Evolutionary conservation across 2,888 invertebrate species (phyloP), one percentile per base, ranked within the genome.

Genomic region (Sinhomidia bicolor): DNA sequence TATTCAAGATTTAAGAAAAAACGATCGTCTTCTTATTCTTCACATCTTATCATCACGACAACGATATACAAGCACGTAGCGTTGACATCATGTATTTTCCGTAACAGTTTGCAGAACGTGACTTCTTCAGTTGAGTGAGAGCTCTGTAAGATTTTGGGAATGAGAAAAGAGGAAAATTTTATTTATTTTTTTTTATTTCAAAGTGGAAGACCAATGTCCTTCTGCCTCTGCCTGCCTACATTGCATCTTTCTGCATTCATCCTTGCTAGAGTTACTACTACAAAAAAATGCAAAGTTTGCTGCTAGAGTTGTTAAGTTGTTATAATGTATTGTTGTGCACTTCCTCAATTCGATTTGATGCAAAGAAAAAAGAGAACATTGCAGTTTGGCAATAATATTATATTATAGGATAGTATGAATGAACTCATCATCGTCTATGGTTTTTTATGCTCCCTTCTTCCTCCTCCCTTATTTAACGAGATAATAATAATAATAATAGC

Each of bases 201-300:
- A 5, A 68, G 41, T 41, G 57, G 36, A 83, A 83, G 83, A 83
- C 83, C 83, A 83, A 74, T 83, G 83, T 71, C 83, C 83, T 83
- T 71, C 57, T 83, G 14, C 23, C 57, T 51, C n/a, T 3, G 20
- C 17, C 51, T 51, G 51, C 51, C 14, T 17, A 47, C 12, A 36
- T 6, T 9, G 9, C n/a, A n/a, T n/a, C n/a, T n/a, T 5, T 54
- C 17, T 57, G 57, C 57, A 57, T 57, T 20, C 60, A 60, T 60
- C 7, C 60, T 23, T n/a, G n/a, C n/a, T 26, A 23, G 7, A 60
- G 1, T n/a, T n/a, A n/a, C n/a, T n/a, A n/a, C n/a, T n/a, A 29
- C 12, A 65, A 17, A 54, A 54, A 65, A 65, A 65, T 65, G 65
- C n/a, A 65, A 29, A 29, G 65, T 60, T 60, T 60, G 12, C 32